These are phyloP conservation scores for Thecophora atra DNA, from an alignment of 2,888 invertebrate genomes.

Conservation along the genomic window DNA sequence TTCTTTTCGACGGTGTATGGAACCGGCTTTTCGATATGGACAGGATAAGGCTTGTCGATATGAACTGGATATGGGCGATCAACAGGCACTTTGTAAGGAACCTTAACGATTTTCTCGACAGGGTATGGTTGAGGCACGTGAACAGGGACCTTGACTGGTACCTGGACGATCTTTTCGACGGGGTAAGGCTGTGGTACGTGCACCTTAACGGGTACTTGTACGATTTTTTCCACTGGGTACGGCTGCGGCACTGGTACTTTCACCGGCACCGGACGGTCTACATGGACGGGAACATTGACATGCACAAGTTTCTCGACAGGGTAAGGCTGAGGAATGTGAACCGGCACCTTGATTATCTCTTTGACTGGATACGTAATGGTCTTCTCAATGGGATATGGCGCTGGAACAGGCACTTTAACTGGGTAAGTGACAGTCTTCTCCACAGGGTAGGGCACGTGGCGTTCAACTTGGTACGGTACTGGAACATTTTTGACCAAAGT, in stretches of 20 bases:
- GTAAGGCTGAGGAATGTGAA: conserved; percentile 78
- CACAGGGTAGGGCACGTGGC: conserved; percentile 75
- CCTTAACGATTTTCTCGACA: conserved; percentile 73
- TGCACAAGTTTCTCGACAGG: conserved; percentile 82
- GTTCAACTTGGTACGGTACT: conserved; percentile 78
- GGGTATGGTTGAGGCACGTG: conserved; percentile 69
- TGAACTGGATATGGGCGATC: conserved; percentile 76
- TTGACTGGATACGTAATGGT: conserved; percentile 68
- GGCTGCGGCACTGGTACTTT: conserved; percentile 82
- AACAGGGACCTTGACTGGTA: conserved; percentile 77
- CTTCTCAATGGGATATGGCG: conserved; percentile 76
- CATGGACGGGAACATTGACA: conserved; percentile 73
- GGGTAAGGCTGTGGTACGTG: conserved; percentile 83
- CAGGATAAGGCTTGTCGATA: conserved; percentile 67
- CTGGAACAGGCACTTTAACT: conserved; percentile 72
- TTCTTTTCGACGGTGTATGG: conserved; percentile 69
- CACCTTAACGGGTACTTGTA: conserved; percentile 80
- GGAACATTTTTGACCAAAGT: conserved; percentile 78
- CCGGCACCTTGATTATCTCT: conserved; percentile 76
- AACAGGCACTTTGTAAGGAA: conserved; percentile 73
- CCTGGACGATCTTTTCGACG: conserved; percentile 78
- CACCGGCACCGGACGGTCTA: conserved; percentile 81
- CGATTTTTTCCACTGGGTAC: conserved; percentile 80
- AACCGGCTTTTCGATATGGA: conserved; percentile 62
- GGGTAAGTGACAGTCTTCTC: conserved; percentile 76